phyloP scores from a whole-genome alignment of 2,797 vertebrate genomes.

The Brachyrhaphis roseni region DNA sequence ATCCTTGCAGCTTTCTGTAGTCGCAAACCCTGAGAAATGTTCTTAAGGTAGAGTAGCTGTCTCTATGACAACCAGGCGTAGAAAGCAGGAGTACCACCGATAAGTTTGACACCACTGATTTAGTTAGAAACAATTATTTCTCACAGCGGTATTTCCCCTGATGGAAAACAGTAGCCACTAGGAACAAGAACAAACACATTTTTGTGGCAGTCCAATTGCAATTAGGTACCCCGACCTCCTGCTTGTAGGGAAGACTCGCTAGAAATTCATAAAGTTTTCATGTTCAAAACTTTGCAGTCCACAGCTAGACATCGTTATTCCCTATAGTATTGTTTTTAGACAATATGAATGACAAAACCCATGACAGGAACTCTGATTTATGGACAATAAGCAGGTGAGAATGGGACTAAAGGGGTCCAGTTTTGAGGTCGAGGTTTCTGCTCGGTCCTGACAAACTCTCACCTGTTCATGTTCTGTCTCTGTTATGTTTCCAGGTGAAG shows the following conservation, averaged over 20 bases:
- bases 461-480: not conserved
- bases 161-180: not conserved
- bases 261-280: not conserved
- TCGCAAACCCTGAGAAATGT: not conserved
- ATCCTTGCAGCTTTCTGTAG: not conserved
- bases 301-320: not conserved
- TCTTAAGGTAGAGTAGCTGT: not conserved
- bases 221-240: not conserved
- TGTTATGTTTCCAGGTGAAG: not conserved
- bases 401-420: not conserved
- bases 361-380: not conserved
- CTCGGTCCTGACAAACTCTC: not conserved
- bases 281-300: not conserved
- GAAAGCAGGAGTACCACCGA: not conserved
- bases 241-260: not conserved
- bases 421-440: not conserved
- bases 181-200: not conserved
- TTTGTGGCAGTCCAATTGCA: not conserved
- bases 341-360: not conserved
- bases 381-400: not conserved
- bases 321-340: not conserved
- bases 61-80: not conserved
- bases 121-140: not conserved
- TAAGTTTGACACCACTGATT: not conserved
- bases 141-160: not conserved